Base-by-base conservation (phyloP, 2,113 vertebrate species). In the Alexandromys fortis region DNA sequence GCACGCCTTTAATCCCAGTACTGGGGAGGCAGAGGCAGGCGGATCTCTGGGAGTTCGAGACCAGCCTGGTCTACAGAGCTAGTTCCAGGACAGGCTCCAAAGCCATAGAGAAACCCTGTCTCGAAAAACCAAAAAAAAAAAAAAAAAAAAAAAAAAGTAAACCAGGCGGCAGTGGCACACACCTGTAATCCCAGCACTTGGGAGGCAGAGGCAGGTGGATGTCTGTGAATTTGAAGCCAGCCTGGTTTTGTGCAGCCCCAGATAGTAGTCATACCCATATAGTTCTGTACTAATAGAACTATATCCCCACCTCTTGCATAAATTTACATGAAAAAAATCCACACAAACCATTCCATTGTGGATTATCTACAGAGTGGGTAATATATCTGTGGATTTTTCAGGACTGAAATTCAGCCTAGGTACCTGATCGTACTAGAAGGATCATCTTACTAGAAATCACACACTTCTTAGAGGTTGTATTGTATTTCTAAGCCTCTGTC, bases 301-400 rank as follows among this genome's bases (percentile, higher is more conserved):
- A 28, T 4, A 42, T 67, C 16, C 28, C 68, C 75, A 42, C 63
- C 11, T 83, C 1, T 33, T 55, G 83, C 75, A 81, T 58, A 83
- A 87, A 95, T 93, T 88, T 72, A 77, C 35, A 77, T 81, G 86
- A 35, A 55, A 81, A 81, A 90, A 38, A 68, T 19, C 21, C 7
- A n/a, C 16, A 86, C 93, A 94, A 95, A 94, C 82, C 67, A 21
- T 92, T 61, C 94, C 95, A 96, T 87, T 97, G 87, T 96, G 89
- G 87, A 92, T 97, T 96, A 96, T 87, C 70, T 97, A 91, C 88
- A 90, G 96, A 97, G 92, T 97, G 73, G 83, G 78, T 94, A 94
- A 96, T 94, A 96, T 65, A 88, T 35, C 93, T 77, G 76, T 88
- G 92, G 97, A 94, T 97, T 96, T 94, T 95, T 97, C 75, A 92